Evolutionary conservation across 2,797 vertebrate species (phyloP).

Genomic region (Onychomys arenicola): DNA sequence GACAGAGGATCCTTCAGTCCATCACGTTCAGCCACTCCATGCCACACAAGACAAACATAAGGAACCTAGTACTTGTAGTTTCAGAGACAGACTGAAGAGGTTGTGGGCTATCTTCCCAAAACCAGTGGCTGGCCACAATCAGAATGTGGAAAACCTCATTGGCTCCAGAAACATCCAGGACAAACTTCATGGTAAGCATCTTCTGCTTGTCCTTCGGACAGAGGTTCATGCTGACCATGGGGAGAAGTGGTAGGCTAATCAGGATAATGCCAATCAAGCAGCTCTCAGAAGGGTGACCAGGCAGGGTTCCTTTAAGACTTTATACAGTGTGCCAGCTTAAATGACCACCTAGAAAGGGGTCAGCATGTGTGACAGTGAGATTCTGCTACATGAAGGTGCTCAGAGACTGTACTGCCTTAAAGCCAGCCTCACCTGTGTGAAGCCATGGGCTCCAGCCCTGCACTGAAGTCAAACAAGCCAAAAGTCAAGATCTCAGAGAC

Average conservation of each 20-base stretch:
- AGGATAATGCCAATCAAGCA: fast-evolving
- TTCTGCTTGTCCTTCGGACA: not conserved
- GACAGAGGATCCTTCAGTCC: not conserved
- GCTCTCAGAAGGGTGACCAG: not conserved
- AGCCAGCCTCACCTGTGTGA: too few species aligned
- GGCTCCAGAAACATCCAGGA: not conserved
- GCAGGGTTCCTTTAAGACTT: too few species aligned
- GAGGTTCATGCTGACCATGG: not conserved
- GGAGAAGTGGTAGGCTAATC: not conserved
- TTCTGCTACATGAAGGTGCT: not conserved
- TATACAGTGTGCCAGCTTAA: too few species aligned
- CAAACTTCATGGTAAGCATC: fast-evolving
- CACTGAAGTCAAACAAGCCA: not conserved
- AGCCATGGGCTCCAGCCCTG: not conserved
- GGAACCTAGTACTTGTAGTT: too few species aligned
- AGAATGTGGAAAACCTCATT: fast-evolving
- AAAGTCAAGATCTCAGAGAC: not conserved
- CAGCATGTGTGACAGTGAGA: too few species aligned
- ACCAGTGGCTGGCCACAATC: not conserved
- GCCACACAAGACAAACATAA: fast-evolving
- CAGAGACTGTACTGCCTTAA: not conserved
- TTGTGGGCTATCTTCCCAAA: not conserved
- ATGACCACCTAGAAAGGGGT: not conserved
- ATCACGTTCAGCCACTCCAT: fast-evolving
- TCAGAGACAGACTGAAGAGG: not conserved